Evolutionary conservation across 53 echinoderm and acorn worm species (phyloP), one percentile per base, ranked within the genome.

Genomic region (Crossaster papposus): DNA sequence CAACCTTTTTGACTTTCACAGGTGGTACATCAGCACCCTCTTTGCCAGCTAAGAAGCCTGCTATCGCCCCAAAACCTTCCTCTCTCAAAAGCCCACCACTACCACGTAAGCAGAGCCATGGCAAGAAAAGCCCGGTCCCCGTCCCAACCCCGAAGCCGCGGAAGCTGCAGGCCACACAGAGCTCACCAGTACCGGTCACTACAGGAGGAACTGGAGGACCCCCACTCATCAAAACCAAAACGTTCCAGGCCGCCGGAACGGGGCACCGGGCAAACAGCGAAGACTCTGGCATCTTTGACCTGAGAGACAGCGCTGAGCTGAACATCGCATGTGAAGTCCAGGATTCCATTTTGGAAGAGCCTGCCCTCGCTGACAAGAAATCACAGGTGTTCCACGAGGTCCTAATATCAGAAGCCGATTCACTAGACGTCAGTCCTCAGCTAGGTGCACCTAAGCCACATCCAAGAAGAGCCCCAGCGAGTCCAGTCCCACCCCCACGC

Each of bases 61-160:
- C 85, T 11, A 85, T 91, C 36, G 79, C 91, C 36, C 85, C 91
- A 33, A 91, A 91, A 79, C 91, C 91, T 4, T 85, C 91, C 23
- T 53, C 71, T 0, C 52, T 64, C 23, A 77, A 84, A 70, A 78
- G 78, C 29, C 81, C 85, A 10, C 70, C 79, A 32, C 65, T 85
- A 78, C 81, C 91, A 13, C 51, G 14, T 14, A 82, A 78, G 64
- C 75, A 70, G 53, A 78, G 63, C 68, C 70, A 78, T 71, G 78
- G 64, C 80, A 14, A 81, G 64, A 90, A 79, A 75, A 82, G 62
- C 33, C 77, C 90, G 6, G 79, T 85, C 33, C 77, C 90, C 8
- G 79, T 85, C 70, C 91, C 91, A 6, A 91, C 68, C 22, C 91
- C 91, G 0, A 91, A 85, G 70, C 78, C 91, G 1, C 91, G 78